Evolutionary conservation across 2,797 vertebrate species (phyloP).

Genomic region (Acropternis orthonyx): DNA sequence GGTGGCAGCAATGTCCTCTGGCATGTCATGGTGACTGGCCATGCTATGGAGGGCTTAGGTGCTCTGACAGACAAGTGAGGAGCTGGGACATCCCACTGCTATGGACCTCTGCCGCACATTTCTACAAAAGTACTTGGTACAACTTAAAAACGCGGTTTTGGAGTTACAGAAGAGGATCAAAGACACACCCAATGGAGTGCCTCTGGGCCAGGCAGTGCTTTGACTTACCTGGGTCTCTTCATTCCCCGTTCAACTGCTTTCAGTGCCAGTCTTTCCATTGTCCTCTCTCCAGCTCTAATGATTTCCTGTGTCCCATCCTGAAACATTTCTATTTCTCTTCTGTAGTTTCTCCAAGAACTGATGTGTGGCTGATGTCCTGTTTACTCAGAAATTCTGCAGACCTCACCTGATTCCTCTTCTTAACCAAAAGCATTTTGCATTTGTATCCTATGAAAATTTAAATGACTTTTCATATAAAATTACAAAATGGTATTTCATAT

Average conservation of each 20-base stretch:
- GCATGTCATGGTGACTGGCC: rapidly evolving
- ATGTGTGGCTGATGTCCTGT: neutral
- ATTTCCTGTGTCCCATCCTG: neutral
- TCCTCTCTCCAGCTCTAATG: neutral
- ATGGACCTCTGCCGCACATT: rapidly evolving
- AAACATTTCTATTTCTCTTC: neutral
- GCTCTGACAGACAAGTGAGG: neutral
- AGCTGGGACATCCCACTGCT: neutral
- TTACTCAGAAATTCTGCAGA: neutral
- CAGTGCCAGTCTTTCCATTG: neutral
- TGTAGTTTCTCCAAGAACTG: neutral
- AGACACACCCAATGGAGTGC: neutral
- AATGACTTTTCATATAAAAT: neutral
- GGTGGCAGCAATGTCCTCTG: neutral
- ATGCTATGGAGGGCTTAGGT: neutral
- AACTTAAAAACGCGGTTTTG: neutral
- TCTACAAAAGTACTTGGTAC: neutral
- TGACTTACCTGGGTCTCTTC: neutral
- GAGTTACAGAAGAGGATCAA: neutral
- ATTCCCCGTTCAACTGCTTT: neutral
- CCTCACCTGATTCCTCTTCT: neutral
- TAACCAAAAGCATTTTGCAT: neutral
- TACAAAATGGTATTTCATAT: neutral
- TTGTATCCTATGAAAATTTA: neutral
- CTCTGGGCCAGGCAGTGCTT: neutral